Base-by-base conservation (phyloP, 2,888 invertebrate species). In the Chrysolina americana region DNA sequence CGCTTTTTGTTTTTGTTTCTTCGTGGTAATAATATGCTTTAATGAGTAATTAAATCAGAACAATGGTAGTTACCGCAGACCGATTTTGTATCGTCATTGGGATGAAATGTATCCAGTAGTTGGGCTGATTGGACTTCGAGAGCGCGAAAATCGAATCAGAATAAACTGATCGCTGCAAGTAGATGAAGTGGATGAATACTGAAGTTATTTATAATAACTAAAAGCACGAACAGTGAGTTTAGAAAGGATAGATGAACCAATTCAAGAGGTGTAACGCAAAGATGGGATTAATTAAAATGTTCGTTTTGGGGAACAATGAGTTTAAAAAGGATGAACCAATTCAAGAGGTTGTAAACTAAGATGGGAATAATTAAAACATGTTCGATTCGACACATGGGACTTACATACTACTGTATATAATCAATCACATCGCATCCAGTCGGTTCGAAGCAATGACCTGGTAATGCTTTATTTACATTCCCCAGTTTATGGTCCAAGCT, bases 41-140 rank as follows among this genome's bases (percentile, higher is more conserved):
- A 59, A 75, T 75, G 63, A 68, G 56, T 81, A 82, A 82, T 83
- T 79, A 82, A 78, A 81, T 79, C 71, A 74, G 70, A 59, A 68
- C 73, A 71, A 77, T 75, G 75, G 71, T 75, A 75, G 75, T 76
- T 71, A 65, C 69, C 65, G 65, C 71, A 17, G 63, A 23, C 11
- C 50, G 69, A 56, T 63, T 68, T 70, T 68, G 73, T 71, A 68
- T 73, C 41, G 69, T 71, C 76, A 73, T 76, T 68, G 56, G 21
- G 64, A 63, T 50, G 72, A 75, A 65, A 75, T 71, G 69, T 73
- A 75, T 73, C 72, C 73, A 69, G 74, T 76, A 76, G 76, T 76
- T 70, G 70, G 53, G 44, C 62, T 63, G 64, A 70, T 73, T 74
- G 68, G 64, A 50, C n/a, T 50, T 50, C 10, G 6, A 50, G 3